Evolutionary conservation across 2,113 vertebrate genomes (phyloP), one percentile per base, ranked within the genome.

Genomic region (Pangasianodon hypophthalmus): DNA sequence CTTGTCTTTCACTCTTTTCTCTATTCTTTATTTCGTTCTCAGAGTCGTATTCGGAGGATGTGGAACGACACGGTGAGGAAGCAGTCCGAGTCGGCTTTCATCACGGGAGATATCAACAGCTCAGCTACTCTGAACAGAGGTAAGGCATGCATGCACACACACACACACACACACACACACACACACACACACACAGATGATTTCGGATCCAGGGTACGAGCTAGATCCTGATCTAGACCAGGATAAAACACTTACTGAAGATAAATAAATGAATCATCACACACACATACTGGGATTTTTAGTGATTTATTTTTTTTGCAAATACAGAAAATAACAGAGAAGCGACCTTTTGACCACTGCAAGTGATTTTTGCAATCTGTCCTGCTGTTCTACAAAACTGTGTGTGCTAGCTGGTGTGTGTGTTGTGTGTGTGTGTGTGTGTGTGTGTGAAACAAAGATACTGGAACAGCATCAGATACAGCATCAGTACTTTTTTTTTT

Each of bases 41-140:
- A 99, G 98, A 99, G 98, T 95, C 98, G 98, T 87, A 99, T 99
- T 93, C 97, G 98, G 92, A 97, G 98, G 94, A 99, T 99, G 98
- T 99, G 98, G 98, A 99, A 99, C 88, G 98, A 99, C 96, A 99
- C 98, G 1, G 98, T 99, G 94, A 97, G 98, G 95, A 99, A 99
- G 92, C 98, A 99, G 95, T 97, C 97, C 0, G 98, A 99, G 95
- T 99, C 98, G 90, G 99, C 98, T 95, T 99, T 99, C 96, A 99
- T 99, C 95, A 99, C 98, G 64, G 98, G 98, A 94, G 98, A 99
- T 95, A 98, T 99, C 96, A 99, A 99, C 97, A 99, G 98, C 95
- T 98, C 98, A 82, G 97, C 98, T 2, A 98, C 98, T 92, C 97
- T 99, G 94, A 99, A 99, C 97, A 97, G 98, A 99, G 98, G 98